Evolutionary conservation across 2,113 vertebrate genomes (phyloP).

Genomic region (Atractosteus spatula): DNA sequence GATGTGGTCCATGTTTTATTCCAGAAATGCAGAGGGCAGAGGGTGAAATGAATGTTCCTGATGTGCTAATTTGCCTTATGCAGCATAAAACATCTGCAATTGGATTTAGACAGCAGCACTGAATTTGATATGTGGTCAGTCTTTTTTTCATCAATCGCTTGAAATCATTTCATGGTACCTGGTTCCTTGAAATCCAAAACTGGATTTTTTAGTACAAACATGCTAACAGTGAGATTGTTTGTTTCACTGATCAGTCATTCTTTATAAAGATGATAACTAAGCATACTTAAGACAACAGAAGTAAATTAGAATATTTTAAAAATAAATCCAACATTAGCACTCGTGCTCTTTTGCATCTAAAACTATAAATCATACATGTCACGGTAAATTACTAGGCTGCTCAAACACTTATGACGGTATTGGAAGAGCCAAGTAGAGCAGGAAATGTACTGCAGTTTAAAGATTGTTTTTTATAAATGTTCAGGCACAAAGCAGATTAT

Average conservation of each 20-base stretch:
- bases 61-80: too few relatives aligned
- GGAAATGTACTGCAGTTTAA: too few relatives aligned
- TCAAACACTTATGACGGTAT: neutral
- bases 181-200: neutral
- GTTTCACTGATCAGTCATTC: neutral
- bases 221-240: neutral
- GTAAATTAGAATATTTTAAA: constrained; percentile 5
- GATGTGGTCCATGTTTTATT: too few relatives aligned
- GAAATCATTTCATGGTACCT: constrained; percentile 5
- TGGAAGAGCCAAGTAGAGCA: too few relatives aligned
- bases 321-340: constrained; percentile 1
- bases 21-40: too few relatives aligned
- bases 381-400: neutral
- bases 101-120: neutral
- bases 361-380: neutral
- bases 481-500: too few relatives aligned
- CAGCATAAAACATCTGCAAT: too few relatives aligned
- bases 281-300: neutral
- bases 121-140: neutral
- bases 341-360: neutral
- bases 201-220: neutral
- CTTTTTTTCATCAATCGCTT: neutral
- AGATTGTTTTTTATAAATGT: too few relatives aligned
- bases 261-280: neutral
- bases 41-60: too few relatives aligned